A percentile compares a stretch with the other conserved stretches of the same genome.
phyloP scores from a whole-genome alignment of 1,140 invertebrate species.

The Lepidotrigona ventralis region DNA sequence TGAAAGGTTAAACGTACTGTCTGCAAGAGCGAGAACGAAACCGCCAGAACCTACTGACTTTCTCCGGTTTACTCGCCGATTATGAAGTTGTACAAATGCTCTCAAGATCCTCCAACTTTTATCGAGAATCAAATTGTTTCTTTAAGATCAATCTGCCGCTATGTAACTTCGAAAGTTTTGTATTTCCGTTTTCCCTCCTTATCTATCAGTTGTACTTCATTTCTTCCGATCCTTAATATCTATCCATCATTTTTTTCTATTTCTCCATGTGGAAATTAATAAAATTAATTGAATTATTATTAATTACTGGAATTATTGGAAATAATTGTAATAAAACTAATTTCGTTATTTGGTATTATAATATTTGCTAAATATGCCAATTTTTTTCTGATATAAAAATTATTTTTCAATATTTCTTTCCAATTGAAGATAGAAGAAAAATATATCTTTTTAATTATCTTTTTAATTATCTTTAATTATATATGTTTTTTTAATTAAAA shows the following conservation, averaged over 20 bases:
- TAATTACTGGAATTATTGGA: no score
- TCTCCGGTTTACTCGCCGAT: neutral
- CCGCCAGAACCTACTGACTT: neutral
- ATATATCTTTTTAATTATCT: neutral
- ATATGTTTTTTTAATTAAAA: neutral
- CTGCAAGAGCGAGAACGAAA: conserved; percentile 39
- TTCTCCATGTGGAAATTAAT: neutral
- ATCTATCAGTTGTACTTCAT: neutral
- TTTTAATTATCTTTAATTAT: no score
- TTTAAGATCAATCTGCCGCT: neutral
- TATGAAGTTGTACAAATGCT: neutral
- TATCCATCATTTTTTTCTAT: neutral
- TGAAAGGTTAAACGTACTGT: conserved; percentile 58
- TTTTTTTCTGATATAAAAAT: neutral
- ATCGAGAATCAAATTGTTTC: neutral
- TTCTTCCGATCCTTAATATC: neutral
- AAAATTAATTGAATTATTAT: no score
- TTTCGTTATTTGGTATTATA: neutral
- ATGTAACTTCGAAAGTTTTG: neutral
- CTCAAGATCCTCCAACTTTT: conserved; percentile 17
- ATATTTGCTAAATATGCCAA: neutral
- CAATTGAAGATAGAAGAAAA: neutral
- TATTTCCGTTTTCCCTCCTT: neutral
- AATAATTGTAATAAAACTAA: no score
- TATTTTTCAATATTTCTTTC: neutral